Base-by-base conservation (phyloP, 2,113 vertebrate genomes). In the Zapornia atra region DNA sequence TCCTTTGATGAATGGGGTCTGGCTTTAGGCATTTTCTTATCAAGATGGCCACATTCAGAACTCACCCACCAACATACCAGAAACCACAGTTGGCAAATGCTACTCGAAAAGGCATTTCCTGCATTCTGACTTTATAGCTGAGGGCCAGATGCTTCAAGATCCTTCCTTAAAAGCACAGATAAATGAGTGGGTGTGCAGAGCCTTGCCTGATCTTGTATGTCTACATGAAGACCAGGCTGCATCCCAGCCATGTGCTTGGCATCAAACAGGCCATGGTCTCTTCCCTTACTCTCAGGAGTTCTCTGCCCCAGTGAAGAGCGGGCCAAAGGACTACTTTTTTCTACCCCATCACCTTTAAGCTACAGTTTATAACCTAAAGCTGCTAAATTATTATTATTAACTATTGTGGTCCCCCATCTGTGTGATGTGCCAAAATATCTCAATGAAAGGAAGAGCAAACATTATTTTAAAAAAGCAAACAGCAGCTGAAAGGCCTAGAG, bases 51-150 rank as follows among this genome's bases (percentile, higher is more conserved):
- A 82, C 0, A 5, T 63, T 65, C 77, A 82, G 94, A 95, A 95
- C 96, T 77, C 91, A 93, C 95, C 88, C 94, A 93, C 95, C 96
- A 94, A 89, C 92, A 97, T 87, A 95, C 83, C 95, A 97, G 91
- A 97, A 96, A 96, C 90, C 92, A 92, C 88, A 95, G 73, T 0
- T 94, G 95, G 96, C 92, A 96, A 83, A 94, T 18, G 73, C 63
- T 89, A 12, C 1, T 0, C 12, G 12, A 46, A 84, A 80, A 97
- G 96, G 94, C 95, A 97, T 96, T 97, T 97, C 95, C 96, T 97
- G 94, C 42, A 0, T 72, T 72, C 88, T 80, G 40, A 60, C 76
- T 96, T 63, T 64, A 82, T 86, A 86, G 85, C 83, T 94, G 85
- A 94, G 42, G 75, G 92, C 63, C 94, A 93, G 90, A 95, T 86